Evolutionary conservation across 2,113 vertebrate species (phyloP), one percentile per base, ranked within the genome.

Genomic region (Labeo catla): DNA sequence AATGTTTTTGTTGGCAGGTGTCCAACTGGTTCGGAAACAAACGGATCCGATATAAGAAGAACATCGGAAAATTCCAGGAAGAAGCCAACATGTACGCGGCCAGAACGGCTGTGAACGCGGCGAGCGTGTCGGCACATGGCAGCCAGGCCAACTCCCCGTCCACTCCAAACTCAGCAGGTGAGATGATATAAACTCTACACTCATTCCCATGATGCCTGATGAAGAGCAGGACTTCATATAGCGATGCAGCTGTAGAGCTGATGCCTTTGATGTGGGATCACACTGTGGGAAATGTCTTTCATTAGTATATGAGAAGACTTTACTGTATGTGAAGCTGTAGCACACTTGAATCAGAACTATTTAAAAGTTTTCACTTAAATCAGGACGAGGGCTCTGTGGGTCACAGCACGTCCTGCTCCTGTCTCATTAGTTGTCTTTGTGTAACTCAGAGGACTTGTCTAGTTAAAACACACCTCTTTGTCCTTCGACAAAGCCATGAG

Each of bases 21-120:
- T 99, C 98, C 95, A 99, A 99, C 97, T 99, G 98, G 98, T 99
- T 99, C 95, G 98, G 98, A 95, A 99, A 99, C 96, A 99, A 99
- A 95, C 96, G 98, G 96, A 99, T 99, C 97, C 96, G 98, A 94
- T 99, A 99, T 96, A 99, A 99, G 97, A 99, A 99, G 96, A 99
- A 99, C 97, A 99, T 99, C 95, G 98, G 98, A 95, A 99, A 99
- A 96, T 99, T 99, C 95, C 98, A 99, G 95, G 98, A 99, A 94
- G 98, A 99, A 96, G 98, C 98, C 96, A 99, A 99, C 96, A 98
- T 99, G 96, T 99, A 99, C 94, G 98, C 98, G 93, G 98, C 98
- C 95, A 99, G 97, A 97, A 99, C 98, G 82, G 98, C 98, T 92
- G 98, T 99, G 91, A 99, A 93, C 87, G 98, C 98, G 88, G 96